These are phyloP conservation scores for Kryptolebias marmoratus DNA, from an alignment of 2,113 vertebrate species.

Conservation along the genomic window DNA sequence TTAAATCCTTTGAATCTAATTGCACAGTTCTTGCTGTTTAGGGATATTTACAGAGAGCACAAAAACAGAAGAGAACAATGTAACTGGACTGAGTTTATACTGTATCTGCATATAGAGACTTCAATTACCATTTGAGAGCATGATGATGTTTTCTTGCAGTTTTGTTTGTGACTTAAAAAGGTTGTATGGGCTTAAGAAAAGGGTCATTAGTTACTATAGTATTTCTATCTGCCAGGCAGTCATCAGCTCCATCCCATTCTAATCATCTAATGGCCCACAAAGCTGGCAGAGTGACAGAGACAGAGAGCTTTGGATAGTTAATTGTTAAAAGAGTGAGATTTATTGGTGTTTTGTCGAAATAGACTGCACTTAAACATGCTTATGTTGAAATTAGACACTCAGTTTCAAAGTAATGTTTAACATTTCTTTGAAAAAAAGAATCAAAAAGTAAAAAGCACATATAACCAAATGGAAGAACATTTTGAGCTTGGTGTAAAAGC, in stretches of 20 bases:
- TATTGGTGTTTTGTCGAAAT: too few relatives aligned
- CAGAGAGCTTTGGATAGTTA: too few relatives aligned
- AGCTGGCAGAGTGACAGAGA: slow-evolving; percentile 29
- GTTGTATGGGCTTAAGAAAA: slow-evolving; percentile 20
- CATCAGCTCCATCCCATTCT: slow-evolving; percentile 44
- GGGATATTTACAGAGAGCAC: slow-evolving; percentile 43
- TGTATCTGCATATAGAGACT: not conserved
- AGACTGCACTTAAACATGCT: too few relatives aligned
- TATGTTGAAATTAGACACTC: too few relatives aligned
- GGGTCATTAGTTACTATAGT: slow-evolving; percentile 44
- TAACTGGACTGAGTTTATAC: slow-evolving; percentile 10
- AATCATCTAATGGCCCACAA: slow-evolving; percentile 53
- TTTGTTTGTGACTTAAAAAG: slow-evolving; percentile 11
- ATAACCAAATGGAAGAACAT: too few relatives aligned
- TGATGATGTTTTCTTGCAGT: slow-evolving; percentile 25
- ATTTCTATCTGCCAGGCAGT: slow-evolving; percentile 54
- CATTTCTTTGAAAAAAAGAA: too few relatives aligned
- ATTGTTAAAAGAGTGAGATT: too few relatives aligned
- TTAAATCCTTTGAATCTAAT: slow-evolving; percentile 49
- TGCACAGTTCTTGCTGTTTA: slow-evolving; percentile 4
- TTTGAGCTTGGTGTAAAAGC: too few relatives aligned
- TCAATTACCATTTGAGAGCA: slow-evolving; percentile 5
- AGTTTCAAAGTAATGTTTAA: too few relatives aligned
- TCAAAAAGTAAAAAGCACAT: too few relatives aligned
- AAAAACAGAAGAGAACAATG: slow-evolving; percentile 40